Evolutionary conservation across 1,140 invertebrate genomes (phyloP), one percentile per base, ranked within the genome.

Genomic region (Phortica variegata): DNA sequence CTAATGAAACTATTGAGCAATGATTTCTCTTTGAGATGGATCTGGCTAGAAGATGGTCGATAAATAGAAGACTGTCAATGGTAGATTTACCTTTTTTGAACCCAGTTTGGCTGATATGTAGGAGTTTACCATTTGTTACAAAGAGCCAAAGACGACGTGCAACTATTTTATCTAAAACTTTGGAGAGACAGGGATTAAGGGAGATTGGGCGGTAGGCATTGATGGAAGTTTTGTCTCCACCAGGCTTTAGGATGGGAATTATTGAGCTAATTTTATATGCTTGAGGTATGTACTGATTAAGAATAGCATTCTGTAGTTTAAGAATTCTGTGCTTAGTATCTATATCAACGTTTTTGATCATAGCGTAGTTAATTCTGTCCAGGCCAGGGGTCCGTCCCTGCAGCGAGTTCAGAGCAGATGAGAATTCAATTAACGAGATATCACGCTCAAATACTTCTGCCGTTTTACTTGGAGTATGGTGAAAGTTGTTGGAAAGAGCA

Each of bases 81-180:
- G 20, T 12, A 8, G 44, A 50, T 36, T 50, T 58, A 0, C 48
- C 55, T 29, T 43, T 49, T 15, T 9, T 43, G 23, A 52, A 52
- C 7, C 49, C 47, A 23, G 41, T 29, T 42, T 52, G 48, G 5
- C 17, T 37, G 16, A 23, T 47, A 10, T 45, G 17, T 20, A 56
- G 13, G 6, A 54, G 39, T 36, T 50, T 54, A 21, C 41, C 9
- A 26, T 18, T 51, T 3, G 20, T 15, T 13, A 54, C 32, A 42
- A 50, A 51, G 51, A 45, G 54, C 51, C 41, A 54, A 18, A 54
- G 40, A 12, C 51, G 21, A 16, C 49, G 53, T 29, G 47, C 41
- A 21, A 58, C 18, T 8, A 54, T 58, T 52, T 58, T 58, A 12
- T 54, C 48, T 2, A 51, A 12, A 0, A 47, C 18, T 32, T 55